Evolutionary conservation across 2,888 invertebrate genomes (phyloP), one percentile per base, ranked within the genome.

Genomic region (Zhuqinia jingwanae): DNA sequence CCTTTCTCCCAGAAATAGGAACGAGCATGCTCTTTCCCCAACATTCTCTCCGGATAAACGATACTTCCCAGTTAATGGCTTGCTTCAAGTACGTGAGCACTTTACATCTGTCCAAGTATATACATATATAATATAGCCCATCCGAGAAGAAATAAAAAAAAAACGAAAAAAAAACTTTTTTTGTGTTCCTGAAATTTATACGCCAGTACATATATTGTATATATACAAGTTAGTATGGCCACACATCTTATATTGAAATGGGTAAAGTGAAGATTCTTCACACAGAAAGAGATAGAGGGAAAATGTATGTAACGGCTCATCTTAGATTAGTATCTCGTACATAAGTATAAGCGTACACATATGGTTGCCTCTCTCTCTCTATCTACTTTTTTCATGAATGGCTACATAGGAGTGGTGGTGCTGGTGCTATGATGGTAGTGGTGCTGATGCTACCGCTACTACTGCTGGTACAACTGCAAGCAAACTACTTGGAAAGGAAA

Each of bases 21-120:
- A 13, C 36, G 86, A 86, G 86, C 86, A 86, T 86, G 86, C 86
- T 86, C 86, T 85, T 85, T 80, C 76, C 42, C 60, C 25, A 60
- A 60, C 56, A 15, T 36, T 53, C 42, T 65, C 15, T 45, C 79
- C 70, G 86, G 81, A 81, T 81, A 86, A 81, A 77, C 86, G 76
- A 86, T 86, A 81, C 63, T 75, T 65, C 22, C 45, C 56, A 76
- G 76, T 70, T 86, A 86, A 86, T 86, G 86, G 81, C 77, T 77
- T 76, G 63, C 78, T 60, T 65, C 25, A 80, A 85, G 75, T 85
- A 85, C 85, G 78, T 75, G 80, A 85, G 75, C 85, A 79, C 85
- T 85, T 78, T 79, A 78, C 80, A 79, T 63, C 47, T 77, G 58
- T 58, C 42, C 58, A 42, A 68, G 68, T 68, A 17, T 68, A 8